Percentiles rank a stretch among this genome's conserved stretches.
Conservation (phyloP, 92 coral and sea anemone species). For the Nematostella vectensis region DNA sequence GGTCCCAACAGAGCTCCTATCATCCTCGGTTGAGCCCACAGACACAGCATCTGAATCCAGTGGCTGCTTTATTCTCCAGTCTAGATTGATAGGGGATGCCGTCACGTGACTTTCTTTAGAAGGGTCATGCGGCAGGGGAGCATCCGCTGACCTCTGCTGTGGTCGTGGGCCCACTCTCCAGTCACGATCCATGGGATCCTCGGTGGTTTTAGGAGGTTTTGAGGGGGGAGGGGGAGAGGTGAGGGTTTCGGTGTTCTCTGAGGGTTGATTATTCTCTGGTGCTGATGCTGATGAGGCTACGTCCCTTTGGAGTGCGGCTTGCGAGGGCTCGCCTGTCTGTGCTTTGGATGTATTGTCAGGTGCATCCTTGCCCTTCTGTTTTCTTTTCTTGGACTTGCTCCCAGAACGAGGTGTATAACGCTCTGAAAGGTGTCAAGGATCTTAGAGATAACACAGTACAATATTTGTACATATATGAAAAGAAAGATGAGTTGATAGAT, state of each 20-base stretch:
- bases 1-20: constrained; percentile 4
- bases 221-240: no score
- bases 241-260: no score
- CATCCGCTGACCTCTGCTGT: neutral
- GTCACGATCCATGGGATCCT: neutral
- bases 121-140: neutral
- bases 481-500: no score
- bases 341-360: neutral
- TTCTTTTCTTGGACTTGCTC: constrained; percentile 52
- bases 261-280: no score
- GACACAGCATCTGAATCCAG: constrained; percentile 1
- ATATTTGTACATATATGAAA: no score
- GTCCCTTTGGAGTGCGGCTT: no score
- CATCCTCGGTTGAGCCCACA: constrained; percentile 8
- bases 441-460: no score
- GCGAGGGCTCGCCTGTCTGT: neutral
- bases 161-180: neutral
- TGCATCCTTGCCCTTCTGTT: constrained; percentile 18
- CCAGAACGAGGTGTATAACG: constrained; percentile 9
- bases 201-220: no score
- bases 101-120: no score
- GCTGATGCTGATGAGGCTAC: no score
- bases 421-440: constrained; percentile 1
- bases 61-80: neutral
- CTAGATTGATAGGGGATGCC: neutral